Evolutionary conservation across 2,113 vertebrate genomes (phyloP).

Genomic region (Origma solitaria): DNA sequence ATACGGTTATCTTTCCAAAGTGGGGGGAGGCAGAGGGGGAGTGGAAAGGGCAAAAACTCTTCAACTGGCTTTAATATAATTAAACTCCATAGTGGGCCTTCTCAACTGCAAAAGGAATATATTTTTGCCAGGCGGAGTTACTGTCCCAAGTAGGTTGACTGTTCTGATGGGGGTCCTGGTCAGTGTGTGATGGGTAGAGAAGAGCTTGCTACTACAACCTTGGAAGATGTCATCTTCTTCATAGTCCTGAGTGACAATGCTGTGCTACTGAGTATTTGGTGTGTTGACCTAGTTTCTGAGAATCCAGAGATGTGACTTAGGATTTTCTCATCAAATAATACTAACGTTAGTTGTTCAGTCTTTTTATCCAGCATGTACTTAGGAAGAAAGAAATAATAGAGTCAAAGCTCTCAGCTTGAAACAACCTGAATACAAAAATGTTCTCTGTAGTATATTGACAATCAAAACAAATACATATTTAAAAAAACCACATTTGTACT

Average conservation of each 20-base stretch:
- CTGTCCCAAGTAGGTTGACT: background rate
- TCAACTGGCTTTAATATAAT: background rate
- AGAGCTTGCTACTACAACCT: background rate
- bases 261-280: background rate
- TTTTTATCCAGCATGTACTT: background rate
- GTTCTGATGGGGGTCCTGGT: background rate
- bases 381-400: background rate
- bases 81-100: background rate
- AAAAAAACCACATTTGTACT: rapidly evolving
- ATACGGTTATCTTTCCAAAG: background rate
- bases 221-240: background rate
- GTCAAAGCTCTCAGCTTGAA: background rate
- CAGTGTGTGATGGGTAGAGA: rapidly evolving
- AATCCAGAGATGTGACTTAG: background rate
- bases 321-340: background rate
- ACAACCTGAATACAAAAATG: background rate
- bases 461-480: background rate
- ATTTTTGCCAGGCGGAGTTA: background rate
- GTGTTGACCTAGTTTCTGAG: slow-evolving; percentile 23
- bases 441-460: background rate
- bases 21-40: rapidly evolving
- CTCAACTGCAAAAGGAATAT: background rate
- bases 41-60: background rate
- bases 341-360: background rate
- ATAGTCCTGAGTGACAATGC: background rate